These are phyloP conservation scores for Hydractinia symbiolongicarpus DNA, from an alignment of 30 jellyfish, hydroid and myxozoan species.

Conservation along the genomic window DNA sequence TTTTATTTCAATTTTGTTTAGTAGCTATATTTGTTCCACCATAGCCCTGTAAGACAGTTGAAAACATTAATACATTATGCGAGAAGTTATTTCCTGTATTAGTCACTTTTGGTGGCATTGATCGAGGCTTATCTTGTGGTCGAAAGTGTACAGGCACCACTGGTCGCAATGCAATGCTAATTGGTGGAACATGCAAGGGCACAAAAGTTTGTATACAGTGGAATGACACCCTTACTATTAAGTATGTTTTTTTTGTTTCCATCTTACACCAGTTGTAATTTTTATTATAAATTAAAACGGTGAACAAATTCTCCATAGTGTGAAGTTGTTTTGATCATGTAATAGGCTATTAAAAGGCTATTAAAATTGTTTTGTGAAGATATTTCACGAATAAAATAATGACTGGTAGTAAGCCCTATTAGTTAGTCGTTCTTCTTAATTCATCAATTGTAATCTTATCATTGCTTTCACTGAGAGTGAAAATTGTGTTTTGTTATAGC, in stretches of 20 bases:
- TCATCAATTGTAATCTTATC: too few species aligned
- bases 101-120: slow-evolving; percentile 48
- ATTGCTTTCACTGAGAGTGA: too few species aligned
- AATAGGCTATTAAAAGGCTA: too few species aligned
- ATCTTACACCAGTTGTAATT: not conserved
- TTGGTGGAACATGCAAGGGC: slow-evolving; percentile 41
- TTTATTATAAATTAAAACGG: too few species aligned
- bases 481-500: not conserved
- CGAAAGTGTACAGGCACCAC: slow-evolving; percentile 14
- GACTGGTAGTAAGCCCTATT: too few species aligned
- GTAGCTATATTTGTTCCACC: not conserved
- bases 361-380: too few species aligned
- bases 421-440: too few species aligned
- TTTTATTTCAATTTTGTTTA: not conserved
- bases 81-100: slow-evolving; percentile 44
- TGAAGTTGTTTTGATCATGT: too few species aligned
- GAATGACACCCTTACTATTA: not conserved
- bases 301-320: too few species aligned
- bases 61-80: not conserved
- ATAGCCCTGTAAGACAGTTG: not conserved
- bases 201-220: slow-evolving; percentile 22
- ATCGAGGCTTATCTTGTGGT: slow-evolving; percentile 60
- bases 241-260: not conserved
- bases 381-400: too few species aligned
- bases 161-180: slow-evolving; percentile 18